Percentiles rank a stretch among this genome's conserved stretches.
Conservation (phyloP, 1,140 invertebrate species). For the Aphaenogaster ashmeadi region DNA sequence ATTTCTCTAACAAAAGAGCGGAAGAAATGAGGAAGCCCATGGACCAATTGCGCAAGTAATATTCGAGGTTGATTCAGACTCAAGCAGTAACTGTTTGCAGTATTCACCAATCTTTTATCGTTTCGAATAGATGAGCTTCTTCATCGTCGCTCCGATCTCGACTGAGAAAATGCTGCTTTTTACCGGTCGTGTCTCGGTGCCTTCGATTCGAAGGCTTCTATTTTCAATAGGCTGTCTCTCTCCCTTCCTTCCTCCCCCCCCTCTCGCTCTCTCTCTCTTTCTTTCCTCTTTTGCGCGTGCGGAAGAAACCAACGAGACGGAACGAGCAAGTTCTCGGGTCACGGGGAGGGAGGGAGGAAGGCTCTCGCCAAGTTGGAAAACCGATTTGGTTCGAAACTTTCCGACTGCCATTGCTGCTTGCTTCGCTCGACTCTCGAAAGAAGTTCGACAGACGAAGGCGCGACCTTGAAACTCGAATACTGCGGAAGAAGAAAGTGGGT, state of each 20-base stretch:
- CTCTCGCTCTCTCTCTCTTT: conserved; percentile 21
- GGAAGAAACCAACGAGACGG: neutral
- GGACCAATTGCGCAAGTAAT: conserved; percentile 56
- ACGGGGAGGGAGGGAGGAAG: conserved; percentile 30
- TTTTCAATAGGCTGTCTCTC: conserved; percentile 48
- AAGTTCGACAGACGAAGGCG: conserved; percentile 39
- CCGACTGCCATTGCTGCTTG: neutral
- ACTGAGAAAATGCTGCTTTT: conserved; percentile 61
- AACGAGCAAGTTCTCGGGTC: conserved; percentile 53
- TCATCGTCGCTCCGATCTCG: conserved; percentile 12
- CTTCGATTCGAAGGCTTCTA: conserved; percentile 56
- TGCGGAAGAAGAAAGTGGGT: conserved; percentile 25
- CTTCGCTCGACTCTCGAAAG: conserved; percentile 24
- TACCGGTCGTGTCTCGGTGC: conserved; percentile 40
- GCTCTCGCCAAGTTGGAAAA: conserved; percentile 54
- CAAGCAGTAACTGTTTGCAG: conserved; percentile 43
- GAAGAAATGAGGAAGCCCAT: conserved; percentile 1
- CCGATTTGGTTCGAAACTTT: conserved; percentile 67
- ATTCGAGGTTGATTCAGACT: conserved; percentile 40
- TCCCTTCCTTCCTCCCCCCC: no score
- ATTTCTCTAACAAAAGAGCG: neutral
- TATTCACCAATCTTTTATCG: conserved; percentile 24
- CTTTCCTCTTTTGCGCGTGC: neutral
- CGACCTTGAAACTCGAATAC: conserved; percentile 68
- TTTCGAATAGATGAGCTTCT: conserved; percentile 12